A percentile compares a stretch with the other conserved stretches of the same genome.
Conservation (phyloP, 2,888 invertebrate genomes). For the Gymnocheta viridis region DNA sequence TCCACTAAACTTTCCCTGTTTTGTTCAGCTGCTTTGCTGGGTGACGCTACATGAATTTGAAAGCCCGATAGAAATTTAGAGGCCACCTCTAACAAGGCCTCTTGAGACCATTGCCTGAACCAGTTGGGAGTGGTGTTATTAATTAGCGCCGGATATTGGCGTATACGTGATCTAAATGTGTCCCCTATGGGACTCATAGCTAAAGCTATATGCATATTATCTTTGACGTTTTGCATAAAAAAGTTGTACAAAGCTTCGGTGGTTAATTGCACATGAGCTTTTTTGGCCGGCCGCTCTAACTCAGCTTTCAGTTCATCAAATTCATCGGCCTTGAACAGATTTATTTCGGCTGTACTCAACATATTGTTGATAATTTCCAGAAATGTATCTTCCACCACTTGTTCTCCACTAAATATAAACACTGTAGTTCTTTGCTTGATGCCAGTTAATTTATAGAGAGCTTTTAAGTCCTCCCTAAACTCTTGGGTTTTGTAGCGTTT, state of each 20-base stretch:
- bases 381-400: slow-evolving; percentile 91
- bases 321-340: slow-evolving; percentile 93
- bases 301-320: slow-evolving; percentile 87
- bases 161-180: slow-evolving; percentile 89
- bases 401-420: slow-evolving; percentile 93
- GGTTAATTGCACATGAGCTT: slow-evolving; percentile 83
- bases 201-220: slow-evolving; percentile 90
- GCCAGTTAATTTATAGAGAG: slow-evolving; percentile 87
- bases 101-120: slow-evolving; percentile 94
- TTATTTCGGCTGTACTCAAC: slow-evolving; percentile 93
- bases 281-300: slow-evolving; percentile 77
- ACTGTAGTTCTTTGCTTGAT: slow-evolving; percentile 89
- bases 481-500: slow-evolving; percentile 89
- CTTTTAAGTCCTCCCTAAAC: slow-evolving; percentile 91
- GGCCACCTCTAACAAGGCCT: slow-evolving; percentile 94
- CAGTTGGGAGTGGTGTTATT: slow-evolving; percentile 95
- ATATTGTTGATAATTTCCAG: slow-evolving; percentile 95
- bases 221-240: slow-evolving; percentile 89
- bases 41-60: slow-evolving; percentile 87
- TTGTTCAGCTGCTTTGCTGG: slow-evolving; percentile 83
- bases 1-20: slow-evolving; percentile 73
- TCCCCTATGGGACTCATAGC: slow-evolving; percentile 96
- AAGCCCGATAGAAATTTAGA: slow-evolving; percentile 90
- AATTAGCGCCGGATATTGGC: slow-evolving; percentile 93
- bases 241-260: slow-evolving; percentile 88